Conservation (phyloP, 2,888 invertebrate species). For the Cactoblastis cactorum region DNA sequence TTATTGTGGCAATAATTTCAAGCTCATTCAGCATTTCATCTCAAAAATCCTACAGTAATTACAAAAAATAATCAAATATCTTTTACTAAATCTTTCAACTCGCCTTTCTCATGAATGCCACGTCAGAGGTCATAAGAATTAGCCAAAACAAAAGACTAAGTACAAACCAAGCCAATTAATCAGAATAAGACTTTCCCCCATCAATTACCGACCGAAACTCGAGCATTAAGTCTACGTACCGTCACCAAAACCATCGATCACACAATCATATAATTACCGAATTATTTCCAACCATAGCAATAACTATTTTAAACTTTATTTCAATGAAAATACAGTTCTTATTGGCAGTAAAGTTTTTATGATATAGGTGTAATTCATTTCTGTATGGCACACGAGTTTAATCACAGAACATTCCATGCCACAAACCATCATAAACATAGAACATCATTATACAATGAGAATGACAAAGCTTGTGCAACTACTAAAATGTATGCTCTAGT, state of each 20-base stretch:
- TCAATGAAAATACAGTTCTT: slow-evolving; percentile 14
- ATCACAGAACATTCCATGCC: slow-evolving; percentile 63
- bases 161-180: slow-evolving; percentile 28
- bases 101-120: neutral
- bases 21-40: no score
- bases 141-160: slow-evolving; percentile 7
- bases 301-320: slow-evolving; percentile 25
- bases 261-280: slow-evolving; percentile 24
- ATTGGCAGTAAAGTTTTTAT: slow-evolving; percentile 8
- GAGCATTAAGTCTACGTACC: slow-evolving; percentile 30
- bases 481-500: slow-evolving; percentile 55
- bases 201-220: slow-evolving; percentile 39
- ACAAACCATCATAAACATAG: slow-evolving; percentile 68
- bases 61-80: no score
- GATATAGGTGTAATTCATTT: slow-evolving; percentile 35
- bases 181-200: slow-evolving; percentile 35
- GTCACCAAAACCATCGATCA: slow-evolving; percentile 47
- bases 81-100: no score
- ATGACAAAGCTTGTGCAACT: slow-evolving; percentile 76
- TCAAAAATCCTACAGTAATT: no score
- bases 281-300: slow-evolving; percentile 13
- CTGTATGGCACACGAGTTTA: slow-evolving; percentile 46
- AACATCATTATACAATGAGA: slow-evolving; percentile 75
- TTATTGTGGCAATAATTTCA: no score
- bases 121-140: neutral